phyloP scores from a whole-genome alignment of 2,113 vertebrate species.

The Symphodus melops region DNA sequence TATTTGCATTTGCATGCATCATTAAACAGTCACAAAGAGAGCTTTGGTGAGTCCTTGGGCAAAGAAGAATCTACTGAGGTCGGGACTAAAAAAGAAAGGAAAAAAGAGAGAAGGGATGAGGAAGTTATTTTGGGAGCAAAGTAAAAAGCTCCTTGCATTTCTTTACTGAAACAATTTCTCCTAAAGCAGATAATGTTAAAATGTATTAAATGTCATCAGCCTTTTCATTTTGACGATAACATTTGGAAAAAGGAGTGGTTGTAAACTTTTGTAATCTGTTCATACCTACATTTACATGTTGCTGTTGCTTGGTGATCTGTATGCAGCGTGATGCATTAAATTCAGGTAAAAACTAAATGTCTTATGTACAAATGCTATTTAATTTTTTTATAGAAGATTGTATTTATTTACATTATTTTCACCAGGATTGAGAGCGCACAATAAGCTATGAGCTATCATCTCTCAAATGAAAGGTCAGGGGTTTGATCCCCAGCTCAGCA shows the following conservation, averaged over 20 bases:
- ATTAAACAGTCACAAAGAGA: conserved; percentile 64
- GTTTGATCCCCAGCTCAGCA: no score
- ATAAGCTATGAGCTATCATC: not conserved
- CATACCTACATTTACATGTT: not conserved
- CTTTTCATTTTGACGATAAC: no score
- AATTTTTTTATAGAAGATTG: no score
- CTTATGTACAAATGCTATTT: no score
- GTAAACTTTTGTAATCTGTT: not conserved
- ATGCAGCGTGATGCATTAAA: not conserved
- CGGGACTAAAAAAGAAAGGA: conserved; percentile 14
- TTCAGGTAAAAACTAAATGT: not conserved
- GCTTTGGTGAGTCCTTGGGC: conserved; percentile 46
- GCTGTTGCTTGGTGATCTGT: not conserved
- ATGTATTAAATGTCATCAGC: not conserved
- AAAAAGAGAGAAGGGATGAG: conserved; percentile 3
- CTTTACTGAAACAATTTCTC: not conserved
- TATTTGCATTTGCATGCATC: conserved; percentile 71
- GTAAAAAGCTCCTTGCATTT: conserved; percentile 7
- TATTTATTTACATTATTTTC: no score
- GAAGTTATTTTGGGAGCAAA: conserved; percentile 22
- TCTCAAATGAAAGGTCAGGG: no score
- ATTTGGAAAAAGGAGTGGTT: no score
- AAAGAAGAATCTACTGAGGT: conserved; percentile 33
- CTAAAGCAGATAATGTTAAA: conserved; percentile 3
- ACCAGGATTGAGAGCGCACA: not conserved